Evolutionary conservation across 2,113 vertebrate species (phyloP).

Genomic region (Malurus cyaneus): DNA sequence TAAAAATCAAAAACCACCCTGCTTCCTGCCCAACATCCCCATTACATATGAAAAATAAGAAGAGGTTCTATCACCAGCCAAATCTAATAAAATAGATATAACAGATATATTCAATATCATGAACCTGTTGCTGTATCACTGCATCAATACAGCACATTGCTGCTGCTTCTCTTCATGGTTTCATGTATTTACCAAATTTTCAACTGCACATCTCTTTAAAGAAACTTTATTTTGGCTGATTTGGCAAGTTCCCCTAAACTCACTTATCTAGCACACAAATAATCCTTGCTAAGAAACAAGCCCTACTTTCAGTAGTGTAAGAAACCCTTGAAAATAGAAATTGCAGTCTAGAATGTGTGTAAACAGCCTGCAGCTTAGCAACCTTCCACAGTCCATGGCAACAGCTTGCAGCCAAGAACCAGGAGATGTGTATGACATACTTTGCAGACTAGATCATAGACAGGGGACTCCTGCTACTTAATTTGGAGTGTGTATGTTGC

Average conservation of each 20-base stretch:
- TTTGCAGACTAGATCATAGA: conserved; percentile 33
- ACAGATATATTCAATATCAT: no score
- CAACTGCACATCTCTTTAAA: neutral
- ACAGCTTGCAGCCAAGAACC: conserved; percentile 8
- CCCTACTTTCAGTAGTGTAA: neutral
- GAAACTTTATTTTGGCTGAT: neutral
- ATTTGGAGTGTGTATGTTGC: conserved; percentile 53
- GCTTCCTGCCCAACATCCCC: neutral
- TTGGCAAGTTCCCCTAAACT: neutral
- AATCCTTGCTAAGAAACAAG: neutral
- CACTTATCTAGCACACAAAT: neutral
- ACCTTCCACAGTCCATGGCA: conserved; percentile 20
- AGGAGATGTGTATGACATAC: conserved; percentile 32
- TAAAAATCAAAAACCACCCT: neutral
- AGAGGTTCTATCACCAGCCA: neutral
- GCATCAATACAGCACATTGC: neutral
- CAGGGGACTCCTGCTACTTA: conserved; percentile 50
- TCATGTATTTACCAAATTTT: neutral
- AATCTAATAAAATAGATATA: neutral
- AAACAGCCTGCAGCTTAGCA: conserved; percentile 34
- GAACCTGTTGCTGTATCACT: neutral
- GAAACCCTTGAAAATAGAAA: neutral
- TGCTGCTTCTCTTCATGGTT: neutral
- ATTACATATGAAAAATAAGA: neutral
- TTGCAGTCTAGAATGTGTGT: neutral